phyloP scores from a whole-genome alignment of 2,888 invertebrate species.

The Chaitophorus viminalis region DNA sequence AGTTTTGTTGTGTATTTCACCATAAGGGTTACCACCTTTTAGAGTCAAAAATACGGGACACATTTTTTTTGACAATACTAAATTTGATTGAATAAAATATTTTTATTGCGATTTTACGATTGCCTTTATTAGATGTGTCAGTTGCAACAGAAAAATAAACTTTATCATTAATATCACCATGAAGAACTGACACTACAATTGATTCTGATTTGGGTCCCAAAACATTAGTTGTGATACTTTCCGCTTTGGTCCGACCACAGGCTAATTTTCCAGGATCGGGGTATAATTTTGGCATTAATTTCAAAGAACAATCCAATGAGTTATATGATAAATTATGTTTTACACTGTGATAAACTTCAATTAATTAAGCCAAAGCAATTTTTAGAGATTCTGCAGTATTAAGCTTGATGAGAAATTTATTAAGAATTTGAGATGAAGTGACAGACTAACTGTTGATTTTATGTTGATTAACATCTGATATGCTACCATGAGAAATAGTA shows the following conservation, averaged over 20 bases:
- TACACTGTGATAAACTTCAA: slow-evolving; percentile 27
- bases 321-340: slow-evolving; percentile 37
- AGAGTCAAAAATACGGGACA: too few relatives aligned
- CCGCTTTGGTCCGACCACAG: slow-evolving; percentile 5
- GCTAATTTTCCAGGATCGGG: slow-evolving; percentile 28
- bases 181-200: slow-evolving; percentile 24
- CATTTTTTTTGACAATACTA: too few relatives aligned
- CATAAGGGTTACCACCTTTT: too few relatives aligned
- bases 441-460: slow-evolving; percentile 23
- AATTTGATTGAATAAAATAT: too few relatives aligned
- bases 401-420: slow-evolving; percentile 8
- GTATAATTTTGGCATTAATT: slow-evolving; percentile 18
- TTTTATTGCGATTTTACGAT: slow-evolving; percentile 38
- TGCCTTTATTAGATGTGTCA: slow-evolving; percentile 51
- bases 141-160: slow-evolving; percentile 41
- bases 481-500: slow-evolving; percentile 12
- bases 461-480: slow-evolving; percentile 11
- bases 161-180: background rate
- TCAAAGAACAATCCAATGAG: slow-evolving; percentile 23
- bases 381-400: slow-evolving; percentile 28
- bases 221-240: background rate
- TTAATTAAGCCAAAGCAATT: slow-evolving; percentile 22
- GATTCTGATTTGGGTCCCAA: slow-evolving; percentile 17
- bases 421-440: slow-evolving; percentile 24
- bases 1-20: too few relatives aligned